Base-by-base conservation (phyloP, 2,113 vertebrate species). In the Silurus meridionalis region DNA sequence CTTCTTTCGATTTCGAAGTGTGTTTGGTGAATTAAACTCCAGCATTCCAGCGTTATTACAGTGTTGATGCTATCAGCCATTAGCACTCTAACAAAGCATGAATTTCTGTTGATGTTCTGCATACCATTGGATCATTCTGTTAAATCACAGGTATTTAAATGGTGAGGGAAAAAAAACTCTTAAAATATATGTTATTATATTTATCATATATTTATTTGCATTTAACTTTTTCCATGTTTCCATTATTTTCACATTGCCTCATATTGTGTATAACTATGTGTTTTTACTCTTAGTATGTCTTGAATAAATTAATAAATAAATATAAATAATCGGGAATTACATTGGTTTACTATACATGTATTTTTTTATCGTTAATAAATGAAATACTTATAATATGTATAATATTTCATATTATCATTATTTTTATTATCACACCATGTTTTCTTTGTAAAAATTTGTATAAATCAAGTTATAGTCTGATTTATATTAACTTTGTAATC, bases 1-100 rank as follows among this genome's bases (percentile, higher is more conserved):
- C 79, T 80, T 80, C 55, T 60, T 86, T 63, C 25, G 48, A 46
- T 74, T 86, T 75, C n/a, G 61, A 25, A 67, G 63, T n/a, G 15
- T 53, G 25, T 66, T 8, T 85, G 48, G 58, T 57, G 58, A 75
- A 84, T 53, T 77, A 67, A 67, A 57, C 53, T 79, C 25, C 74
- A 78, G 60, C 10, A 64, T 50, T 85, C 4, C 74, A 57, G 28
- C 37, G 74, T 85, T 86, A 71, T 81, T 72, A 81, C 55, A 74
- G 4, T 72, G 85, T 37, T 79, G 15, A 57, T 46, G 25, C n/a
- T 85, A 14, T 57, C 84, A 79, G 52, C 50, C 64, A 79, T 66
- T 63, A 79, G 61, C 10, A 53, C 19, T 57, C 28, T 19, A 85
- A 85, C 61, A 85, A 53, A 15, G 50, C 75, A 37, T 57, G 25